phyloP scores from a whole-genome alignment of 2,797 vertebrate species.

The Novumbra hubbsi region DNA sequence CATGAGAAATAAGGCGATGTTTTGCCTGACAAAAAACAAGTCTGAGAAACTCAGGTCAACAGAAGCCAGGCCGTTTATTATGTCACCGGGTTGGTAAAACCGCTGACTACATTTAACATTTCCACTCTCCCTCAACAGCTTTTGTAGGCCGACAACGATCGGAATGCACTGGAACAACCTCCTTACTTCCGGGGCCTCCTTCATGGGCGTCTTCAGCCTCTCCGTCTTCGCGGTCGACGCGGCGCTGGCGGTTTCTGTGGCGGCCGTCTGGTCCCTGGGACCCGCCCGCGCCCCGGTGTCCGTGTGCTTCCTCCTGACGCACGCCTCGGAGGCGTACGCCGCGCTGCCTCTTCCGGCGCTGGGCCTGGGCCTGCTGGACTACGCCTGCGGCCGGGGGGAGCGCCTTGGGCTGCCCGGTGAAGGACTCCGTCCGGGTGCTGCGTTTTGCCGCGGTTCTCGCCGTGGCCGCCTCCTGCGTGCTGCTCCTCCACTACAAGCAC shows the following conservation, averaged over 20 bases:
- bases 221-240: conserved; percentile 61
- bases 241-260: conserved; percentile 34
- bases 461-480: not conserved
- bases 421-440: conserved; percentile 35
- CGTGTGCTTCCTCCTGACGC: conserved; percentile 57
- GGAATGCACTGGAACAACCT: not conserved
- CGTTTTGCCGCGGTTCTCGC: conserved; percentile 37
- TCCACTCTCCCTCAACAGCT: conserved; percentile 7
- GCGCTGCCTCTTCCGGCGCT: conserved; percentile 62
- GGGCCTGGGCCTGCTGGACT: conserved; percentile 58
- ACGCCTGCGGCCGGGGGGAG: conserved; percentile 3
- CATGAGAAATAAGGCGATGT: no score
- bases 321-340: conserved; percentile 51
- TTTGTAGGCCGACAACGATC: not conserved
- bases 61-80: not conserved
- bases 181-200: conserved; percentile 22
- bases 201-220: conserved; percentile 58
- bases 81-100: not conserved
- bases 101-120: not conserved
- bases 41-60: not conserved
- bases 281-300: conserved; percentile 12
- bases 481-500: conserved; percentile 48
- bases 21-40: no score
- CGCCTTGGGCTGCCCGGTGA: conserved; percentile 51
- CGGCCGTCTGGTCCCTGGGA: conserved; percentile 38